Evolutionary conservation across 2,888 invertebrate genomes (phyloP).

Genomic region (Linnaemya vulpina): DNA sequence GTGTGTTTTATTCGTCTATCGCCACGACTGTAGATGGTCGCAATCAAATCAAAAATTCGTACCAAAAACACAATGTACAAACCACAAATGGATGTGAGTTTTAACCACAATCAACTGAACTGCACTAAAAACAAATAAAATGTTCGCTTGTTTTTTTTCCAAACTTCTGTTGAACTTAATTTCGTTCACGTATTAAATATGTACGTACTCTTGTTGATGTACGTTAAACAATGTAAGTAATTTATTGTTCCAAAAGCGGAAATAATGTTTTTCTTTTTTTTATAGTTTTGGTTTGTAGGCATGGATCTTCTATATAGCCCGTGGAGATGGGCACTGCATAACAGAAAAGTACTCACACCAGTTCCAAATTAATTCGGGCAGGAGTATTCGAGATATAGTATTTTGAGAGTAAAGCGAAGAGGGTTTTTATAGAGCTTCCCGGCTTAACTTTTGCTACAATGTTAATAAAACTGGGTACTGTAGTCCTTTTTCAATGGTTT

Average conservation of each 20-base stretch:
- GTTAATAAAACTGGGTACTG: too few relatives aligned
- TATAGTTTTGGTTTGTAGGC: not conserved
- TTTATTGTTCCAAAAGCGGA: conserved; percentile 11
- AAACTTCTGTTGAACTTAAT: conserved; percentile 5
- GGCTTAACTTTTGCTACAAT: too few relatives aligned
- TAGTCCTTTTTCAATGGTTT: too few relatives aligned
- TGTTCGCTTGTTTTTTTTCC: not conserved
- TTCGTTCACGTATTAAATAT: not conserved
- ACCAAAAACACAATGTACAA: not conserved
- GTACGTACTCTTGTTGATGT: not conserved
- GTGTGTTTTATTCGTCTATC: not conserved
- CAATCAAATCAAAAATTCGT: conserved; percentile 18
- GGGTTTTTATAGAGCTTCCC: too few relatives aligned
- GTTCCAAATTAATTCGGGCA: too few relatives aligned
- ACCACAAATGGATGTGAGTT: conserved; percentile 41
- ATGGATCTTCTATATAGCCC: not conserved
- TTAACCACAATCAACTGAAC: conserved; percentile 41
- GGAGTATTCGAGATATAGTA: too few relatives aligned
- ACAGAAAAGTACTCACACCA: not conserved
- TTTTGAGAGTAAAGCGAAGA: too few relatives aligned
- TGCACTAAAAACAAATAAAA: conserved; percentile 24
- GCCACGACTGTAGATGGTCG: not conserved
- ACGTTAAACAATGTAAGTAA: not conserved
- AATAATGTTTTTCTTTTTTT: not conserved
- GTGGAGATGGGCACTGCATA: not conserved